phyloP scores from a whole-genome alignment of 2,113 vertebrate genomes.

The Saguinus imperator region DNA sequence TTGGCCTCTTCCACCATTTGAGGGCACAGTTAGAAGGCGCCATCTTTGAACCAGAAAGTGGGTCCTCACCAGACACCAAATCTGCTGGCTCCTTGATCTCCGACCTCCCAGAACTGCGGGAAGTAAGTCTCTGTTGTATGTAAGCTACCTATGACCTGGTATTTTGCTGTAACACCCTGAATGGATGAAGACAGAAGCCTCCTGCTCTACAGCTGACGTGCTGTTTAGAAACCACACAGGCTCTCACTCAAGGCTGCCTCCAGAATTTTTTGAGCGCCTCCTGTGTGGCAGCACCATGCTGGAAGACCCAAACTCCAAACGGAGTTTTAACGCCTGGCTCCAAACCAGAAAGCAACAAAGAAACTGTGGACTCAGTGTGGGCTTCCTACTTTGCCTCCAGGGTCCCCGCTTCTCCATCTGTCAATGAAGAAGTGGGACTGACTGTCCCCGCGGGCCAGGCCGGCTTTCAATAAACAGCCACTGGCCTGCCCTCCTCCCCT shows the following conservation, averaged over 20 bases:
- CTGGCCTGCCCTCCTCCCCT: too few relatives aligned
- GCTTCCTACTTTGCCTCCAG: background rate
- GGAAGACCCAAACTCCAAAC: background rate
- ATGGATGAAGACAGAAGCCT: background rate
- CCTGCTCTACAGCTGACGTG: background rate
- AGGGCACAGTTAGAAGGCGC: background rate
- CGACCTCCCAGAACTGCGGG: background rate
- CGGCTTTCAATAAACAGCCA: background rate
- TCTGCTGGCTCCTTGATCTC: background rate
- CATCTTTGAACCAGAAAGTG: background rate
- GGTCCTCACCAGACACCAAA: background rate
- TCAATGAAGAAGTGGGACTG: background rate
- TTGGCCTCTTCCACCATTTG: background rate
- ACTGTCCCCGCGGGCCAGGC: too few relatives aligned
- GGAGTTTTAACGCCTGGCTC: background rate
- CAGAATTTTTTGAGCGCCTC: background rate
- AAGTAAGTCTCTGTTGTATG: background rate
- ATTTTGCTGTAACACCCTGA: background rate
- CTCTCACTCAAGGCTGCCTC: background rate
- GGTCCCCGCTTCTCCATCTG: background rate
- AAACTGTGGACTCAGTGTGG: background rate
- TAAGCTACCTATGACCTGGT: too few relatives aligned
- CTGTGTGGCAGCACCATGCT: rapidly evolving
- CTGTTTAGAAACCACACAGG: background rate
- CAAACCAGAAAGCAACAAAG: background rate